A percentile compares a stretch with the other conserved stretches of the same genome.
These are phyloP conservation scores for Epinotia demarniana DNA, from an alignment of 2,888 invertebrate genomes.

Conservation along the genomic window DNA sequence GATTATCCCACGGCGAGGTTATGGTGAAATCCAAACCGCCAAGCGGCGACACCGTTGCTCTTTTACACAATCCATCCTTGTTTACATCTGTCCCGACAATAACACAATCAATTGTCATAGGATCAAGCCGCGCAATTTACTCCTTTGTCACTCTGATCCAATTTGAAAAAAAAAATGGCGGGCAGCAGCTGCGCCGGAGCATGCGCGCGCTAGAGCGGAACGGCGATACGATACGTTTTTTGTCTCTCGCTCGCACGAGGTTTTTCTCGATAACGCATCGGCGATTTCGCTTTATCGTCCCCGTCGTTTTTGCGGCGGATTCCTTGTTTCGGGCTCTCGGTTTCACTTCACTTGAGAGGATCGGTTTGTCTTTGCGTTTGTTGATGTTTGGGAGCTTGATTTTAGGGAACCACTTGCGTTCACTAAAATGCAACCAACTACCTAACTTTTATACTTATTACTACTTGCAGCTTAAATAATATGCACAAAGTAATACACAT, in stretches of 20 bases:
- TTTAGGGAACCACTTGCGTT: neutral
- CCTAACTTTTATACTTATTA: neutral
- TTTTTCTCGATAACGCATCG: constrained; percentile 81
- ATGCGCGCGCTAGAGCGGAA: constrained; percentile 81
- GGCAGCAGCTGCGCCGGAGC: constrained; percentile 79
- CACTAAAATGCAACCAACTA: neutral
- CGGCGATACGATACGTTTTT: constrained; percentile 82
- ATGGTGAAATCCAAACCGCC: constrained; percentile 15
- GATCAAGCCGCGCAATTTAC: constrained; percentile 83
- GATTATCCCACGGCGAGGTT: constrained; percentile 11
- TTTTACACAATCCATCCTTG: constrained; percentile 65
- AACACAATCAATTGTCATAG: constrained; percentile 77
- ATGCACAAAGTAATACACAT: too few species aligned
- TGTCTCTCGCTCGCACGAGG: constrained; percentile 81
- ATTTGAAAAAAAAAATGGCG: constrained; percentile 83
- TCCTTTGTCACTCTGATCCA: constrained; percentile 81
- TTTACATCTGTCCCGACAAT: constrained; percentile 80
- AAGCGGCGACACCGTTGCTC: constrained; percentile 53
- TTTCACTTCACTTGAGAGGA: constrained; percentile 30
- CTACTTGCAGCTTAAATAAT: too few species aligned
- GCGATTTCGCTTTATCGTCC: constrained; percentile 82
- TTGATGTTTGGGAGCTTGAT: constrained; percentile 16
- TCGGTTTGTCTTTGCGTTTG: constrained; percentile 14
- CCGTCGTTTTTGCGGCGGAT: constrained; percentile 80
- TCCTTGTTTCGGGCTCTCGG: constrained; percentile 73